Base-by-base conservation (phyloP, 2,797 vertebrate genomes). In the Myripristis murdjan region DNA sequence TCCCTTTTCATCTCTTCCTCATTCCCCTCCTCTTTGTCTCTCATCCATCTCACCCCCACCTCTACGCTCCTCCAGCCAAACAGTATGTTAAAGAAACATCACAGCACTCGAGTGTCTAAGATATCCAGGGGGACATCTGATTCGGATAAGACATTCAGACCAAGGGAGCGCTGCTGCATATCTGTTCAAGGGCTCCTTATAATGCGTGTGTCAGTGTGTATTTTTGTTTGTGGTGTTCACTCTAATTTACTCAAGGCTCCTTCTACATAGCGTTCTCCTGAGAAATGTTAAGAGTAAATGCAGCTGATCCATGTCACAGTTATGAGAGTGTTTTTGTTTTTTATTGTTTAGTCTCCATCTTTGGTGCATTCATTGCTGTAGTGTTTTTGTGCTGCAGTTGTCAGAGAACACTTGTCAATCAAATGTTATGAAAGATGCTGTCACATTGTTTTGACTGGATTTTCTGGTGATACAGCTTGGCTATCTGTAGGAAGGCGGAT, bases 131-230 rank as follows among this genome's bases (percentile, higher is more conserved):
- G 77, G 77, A 72, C 48, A 4, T 22, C 49, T 20, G 67, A 82
- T 71, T 62, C 65, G 72, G 43, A 33, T 79, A 60, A 75, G 59
- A 60, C 78, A 78, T 81, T 70, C 63, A 73, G 66, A 81, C 67
- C 44, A 65, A 72, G 65, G 77, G 60, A 2, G 11, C 43, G 37
- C 65, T 2, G n/a, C 35, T 55, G 48, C 24, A 66, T 75, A 72
- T 82, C 64, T 44, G 62, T 69, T 41, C 65, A 66, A 64, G 60
- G 1, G 63, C 22, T 8, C n/a, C 22, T 35, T 26, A 18, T 28
- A 22, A 16, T 66, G 26, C 48, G 6, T 63, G 44, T 70, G 64
- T 57, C 53, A 46, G 28, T 57, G 46, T 72, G 71, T 75, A 22
- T 70, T n/a, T n/a, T n/a, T n/a, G n/a, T n/a, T n/a, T n/a, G n/a